phyloP scores from a whole-genome alignment of 2,113 vertebrate genomes.

The Nymphicus hollandicus region DNA sequence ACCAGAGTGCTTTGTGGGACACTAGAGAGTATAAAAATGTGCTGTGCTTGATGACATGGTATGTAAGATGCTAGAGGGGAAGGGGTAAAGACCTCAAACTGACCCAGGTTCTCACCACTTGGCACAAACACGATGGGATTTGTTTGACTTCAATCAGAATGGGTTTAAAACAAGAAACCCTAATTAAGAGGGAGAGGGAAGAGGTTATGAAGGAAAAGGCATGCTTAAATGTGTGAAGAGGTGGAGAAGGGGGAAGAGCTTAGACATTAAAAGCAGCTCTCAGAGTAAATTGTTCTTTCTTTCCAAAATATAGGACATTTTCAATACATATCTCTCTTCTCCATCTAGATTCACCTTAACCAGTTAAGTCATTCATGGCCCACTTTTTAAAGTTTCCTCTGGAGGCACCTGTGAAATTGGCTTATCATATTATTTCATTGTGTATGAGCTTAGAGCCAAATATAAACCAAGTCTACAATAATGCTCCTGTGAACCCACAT shows the following conservation, averaged over 20 bases:
- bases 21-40: constrained; percentile 47
- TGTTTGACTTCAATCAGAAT: not conserved
- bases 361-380: constrained; percentile 1
- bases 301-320: not conserved
- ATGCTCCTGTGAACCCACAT: constrained; percentile 7
- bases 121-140: not conserved
- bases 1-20: constrained; percentile 27
- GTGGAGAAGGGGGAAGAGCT: not conserved
- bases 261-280: not conserved
- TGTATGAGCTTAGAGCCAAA: constrained; percentile 41
- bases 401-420: constrained; percentile 41
- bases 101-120: constrained; percentile 9
- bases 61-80: not conserved
- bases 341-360: constrained; percentile 13
- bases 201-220: not conserved
- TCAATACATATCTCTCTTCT: not conserved
- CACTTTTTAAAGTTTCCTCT: constrained; percentile 45
- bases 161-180: not conserved
- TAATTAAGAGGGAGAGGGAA: not conserved
- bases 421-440: constrained; percentile 36
- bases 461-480: constrained; percentile 28
- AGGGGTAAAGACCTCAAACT: not conserved
- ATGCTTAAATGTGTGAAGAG: not conserved
- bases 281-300: not conserved
- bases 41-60: not conserved